Percentiles rank a stretch among this genome's conserved stretches.
Evolutionary conservation across 2,113 vertebrate species (phyloP).

Genomic region (Nesoenas mayeri): DNA sequence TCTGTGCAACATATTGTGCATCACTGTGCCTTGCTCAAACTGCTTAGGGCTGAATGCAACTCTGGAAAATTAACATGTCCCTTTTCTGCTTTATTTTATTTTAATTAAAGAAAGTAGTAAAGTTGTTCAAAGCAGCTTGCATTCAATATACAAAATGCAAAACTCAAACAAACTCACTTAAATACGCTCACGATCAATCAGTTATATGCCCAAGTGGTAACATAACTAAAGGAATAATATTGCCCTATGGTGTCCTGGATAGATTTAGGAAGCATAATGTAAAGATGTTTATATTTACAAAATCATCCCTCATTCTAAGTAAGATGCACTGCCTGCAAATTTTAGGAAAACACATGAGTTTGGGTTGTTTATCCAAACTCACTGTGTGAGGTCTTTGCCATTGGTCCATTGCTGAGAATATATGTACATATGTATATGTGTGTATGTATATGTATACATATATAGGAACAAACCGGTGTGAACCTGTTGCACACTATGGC

Average conservation of each 20-base stretch:
- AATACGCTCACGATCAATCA: not conserved
- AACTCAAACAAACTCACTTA: not conserved
- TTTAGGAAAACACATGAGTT: not conserved
- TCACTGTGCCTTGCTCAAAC: not conserved
- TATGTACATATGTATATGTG: not conserved
- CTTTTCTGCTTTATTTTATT: conserved; percentile 40
- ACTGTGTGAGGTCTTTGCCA: not conserved
- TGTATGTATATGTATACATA: not conserved
- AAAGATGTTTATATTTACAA: not conserved
- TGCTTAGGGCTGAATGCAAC: conserved; percentile 34
- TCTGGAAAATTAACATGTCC: conserved; percentile 3
- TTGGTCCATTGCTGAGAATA: not conserved
- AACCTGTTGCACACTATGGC: not conserved
- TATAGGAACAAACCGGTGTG: not conserved
- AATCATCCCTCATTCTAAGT: not conserved
- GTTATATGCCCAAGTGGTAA: not conserved
- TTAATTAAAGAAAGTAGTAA: conserved; percentile 38
- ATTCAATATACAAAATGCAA: not conserved
- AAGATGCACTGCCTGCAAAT: not conserved
- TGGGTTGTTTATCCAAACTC: not conserved
- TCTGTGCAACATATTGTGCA: conserved; percentile 44
- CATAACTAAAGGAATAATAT: not conserved
- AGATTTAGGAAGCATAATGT: not conserved
- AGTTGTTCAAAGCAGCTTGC: conserved; percentile 8
- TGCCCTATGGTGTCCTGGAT: not conserved